These are phyloP conservation scores for Platypus cylindrus DNA, from an alignment of 2,888 invertebrate species.

Conservation along the genomic window DNA sequence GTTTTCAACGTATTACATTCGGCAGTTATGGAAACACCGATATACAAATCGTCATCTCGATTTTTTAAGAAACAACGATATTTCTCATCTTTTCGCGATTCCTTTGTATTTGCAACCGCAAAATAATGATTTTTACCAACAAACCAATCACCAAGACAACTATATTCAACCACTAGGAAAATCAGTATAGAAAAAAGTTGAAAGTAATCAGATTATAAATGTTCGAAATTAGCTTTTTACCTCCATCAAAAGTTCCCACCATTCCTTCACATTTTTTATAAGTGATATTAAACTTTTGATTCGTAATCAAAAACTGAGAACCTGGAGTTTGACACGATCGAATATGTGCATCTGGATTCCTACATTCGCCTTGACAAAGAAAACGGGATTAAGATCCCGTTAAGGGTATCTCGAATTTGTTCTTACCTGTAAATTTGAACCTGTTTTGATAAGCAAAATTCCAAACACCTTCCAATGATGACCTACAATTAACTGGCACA, in stretches of 20 bases:
- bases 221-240: conserved; percentile 27
- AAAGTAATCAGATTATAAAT: no score
- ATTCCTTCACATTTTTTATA: conserved; percentile 83
- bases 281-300: conserved; percentile 92
- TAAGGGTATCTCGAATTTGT: neutral
- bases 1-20: conserved; percentile 88
- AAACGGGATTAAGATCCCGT: neutral
- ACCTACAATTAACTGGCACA: conserved; percentile 80
- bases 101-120: conserved; percentile 93
- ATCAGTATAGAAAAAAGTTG: conserved; percentile 1
- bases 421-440: conserved; percentile 63
- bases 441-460: conserved; percentile 75
- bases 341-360: conserved; percentile 77
- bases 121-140: conserved; percentile 92
- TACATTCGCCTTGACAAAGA: conserved; percentile 53
- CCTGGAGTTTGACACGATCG: conserved; percentile 92
- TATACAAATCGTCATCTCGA: conserved; percentile 83
- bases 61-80: conserved; percentile 90
- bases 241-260: conserved; percentile 79
- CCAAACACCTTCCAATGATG: conserved; percentile 92
- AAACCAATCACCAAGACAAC: conserved; percentile 91
- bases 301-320: conserved; percentile 88
- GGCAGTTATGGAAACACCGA: conserved; percentile 87
- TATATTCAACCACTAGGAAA: conserved; percentile 66
- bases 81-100: conserved; percentile 87